These are phyloP conservation scores for Baccha elongata DNA, from an alignment of 2,888 invertebrate species.

Conservation along the genomic window DNA sequence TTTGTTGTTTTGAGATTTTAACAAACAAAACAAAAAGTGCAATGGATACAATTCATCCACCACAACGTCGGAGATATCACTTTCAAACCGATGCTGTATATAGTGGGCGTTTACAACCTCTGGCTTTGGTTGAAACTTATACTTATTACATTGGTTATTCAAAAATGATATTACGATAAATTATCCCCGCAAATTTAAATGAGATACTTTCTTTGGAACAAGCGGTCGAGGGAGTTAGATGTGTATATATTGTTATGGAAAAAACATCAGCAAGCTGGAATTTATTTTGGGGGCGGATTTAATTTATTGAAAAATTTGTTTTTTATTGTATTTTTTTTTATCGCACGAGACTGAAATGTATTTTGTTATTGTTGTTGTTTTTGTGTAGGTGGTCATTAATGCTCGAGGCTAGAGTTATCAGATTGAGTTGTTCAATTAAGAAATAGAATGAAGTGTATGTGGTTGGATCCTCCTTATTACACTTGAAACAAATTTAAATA, in stretches of 20 bases:
- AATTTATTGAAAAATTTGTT: slow-evolving; percentile 57
- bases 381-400: slow-evolving; percentile 55
- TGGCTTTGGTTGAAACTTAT: slow-evolving; percentile 37
- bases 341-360: slow-evolving; percentile 28
- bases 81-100: background rate
- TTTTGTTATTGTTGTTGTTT: background rate
- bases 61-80: background rate
- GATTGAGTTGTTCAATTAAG: slow-evolving; percentile 61
- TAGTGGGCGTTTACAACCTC: slow-evolving; percentile 31
- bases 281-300: slow-evolving; percentile 63
- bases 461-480: slow-evolving; percentile 3
- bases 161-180: slow-evolving; percentile 61
- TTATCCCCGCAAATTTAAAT: slow-evolving; percentile 31
- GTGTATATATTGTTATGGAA: slow-evolving; percentile 24
- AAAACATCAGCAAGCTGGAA: slow-evolving; percentile 46
- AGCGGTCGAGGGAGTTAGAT: background rate
- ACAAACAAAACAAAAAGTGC: too few relatives aligned
- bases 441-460: slow-evolving; percentile 47
- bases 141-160: slow-evolving; percentile 30
- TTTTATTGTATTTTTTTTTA: slow-evolving; percentile 26
- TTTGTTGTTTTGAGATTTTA: slow-evolving; percentile 14
- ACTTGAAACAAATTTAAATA: background rate
- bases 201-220: slow-evolving; percentile 43
- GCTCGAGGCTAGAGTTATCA: slow-evolving; percentile 27
- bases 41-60: background rate